Evolutionary conservation across 2,888 invertebrate genomes (phyloP), one percentile per base, ranked within the genome.

Genomic region (Allophyes oxyacanthae): DNA sequence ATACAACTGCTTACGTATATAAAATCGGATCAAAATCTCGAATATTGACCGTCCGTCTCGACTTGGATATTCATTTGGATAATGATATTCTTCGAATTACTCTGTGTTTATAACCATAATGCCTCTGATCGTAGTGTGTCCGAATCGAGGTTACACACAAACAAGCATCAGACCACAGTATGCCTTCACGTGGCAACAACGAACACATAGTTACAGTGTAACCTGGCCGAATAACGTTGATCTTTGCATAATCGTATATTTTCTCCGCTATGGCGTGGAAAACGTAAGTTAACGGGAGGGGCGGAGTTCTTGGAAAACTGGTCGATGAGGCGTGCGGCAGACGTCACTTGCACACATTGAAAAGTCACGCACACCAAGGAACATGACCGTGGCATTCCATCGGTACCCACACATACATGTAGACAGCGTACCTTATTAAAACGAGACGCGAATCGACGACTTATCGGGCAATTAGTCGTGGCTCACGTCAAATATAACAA

Each of bases 371-470:
- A 80, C 86, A 91, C 90, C 72, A 49, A 68, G 50, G 58, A 65
- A 71, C 77, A 78, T 91, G 92, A 89, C 92, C 92, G 90, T 92
- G 92, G 92, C 92, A 93, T 93, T 93, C 93, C 93, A 90, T 89
- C 87, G 88, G 86, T 82, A 88, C 87, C 86, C 85, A 90, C 90
- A 85, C 91, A 84, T 86, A 91, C 91, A 91, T 84, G 84, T 85
- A 83, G 82, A 88, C 89, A 86, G 89, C 89, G 89, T 88, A 92
- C 93, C 93, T 93, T 93, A 94, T 94, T 94, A 93, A 93, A 93
- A 93, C 92, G 93, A 93, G 93, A 92, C 91, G 91, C 91, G 91
- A 92, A 93, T 93, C 92, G 92, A 91, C 93, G 92, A 92, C 91
- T 94, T 94, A 93, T 93, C 93, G 93, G 91, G 89, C 93, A 93